Base-by-base conservation (phyloP, 2,797 vertebrate species). In the Discoglossus pictus region DNA sequence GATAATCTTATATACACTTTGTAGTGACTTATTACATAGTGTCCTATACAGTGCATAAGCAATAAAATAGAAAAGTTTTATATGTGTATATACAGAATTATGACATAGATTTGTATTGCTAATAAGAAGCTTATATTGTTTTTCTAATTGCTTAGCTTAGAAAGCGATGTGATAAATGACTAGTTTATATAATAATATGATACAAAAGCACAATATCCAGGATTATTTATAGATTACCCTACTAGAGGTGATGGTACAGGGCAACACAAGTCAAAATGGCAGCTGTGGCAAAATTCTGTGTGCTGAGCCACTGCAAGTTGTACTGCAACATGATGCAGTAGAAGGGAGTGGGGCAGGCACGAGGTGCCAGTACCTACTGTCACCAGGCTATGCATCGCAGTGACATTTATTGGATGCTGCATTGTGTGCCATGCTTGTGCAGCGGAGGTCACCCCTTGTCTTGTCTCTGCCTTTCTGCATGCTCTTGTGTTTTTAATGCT, bases 371-470 rank as follows among this genome's bases (percentile, higher is more conserved):
- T 69, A 20, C 59, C 59, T 42, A 17, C 16, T 31, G 24, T 56
- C 21, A 31, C n/a, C 4, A 16, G 51, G 61, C 61, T 46, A 71
- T 21, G 54, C 54, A 44, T 35, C 44, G 65, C 53, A 59, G 48
- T 52, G 24, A 50, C 16, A 59, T 52, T 51, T 44, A 47, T 36
- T 16, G 52, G 58, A 51, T 58, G 61, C 68, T 63, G 68, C 60
- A 71, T 52, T 44, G 61, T 36, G 38, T 59, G 61, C 53, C 60
- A 48, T 59, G 61, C 61, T 25, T 47, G 61, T 15, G 72, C 78
- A 75, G 56, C 61, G 76, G 75, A 83, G 83, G 84, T 82, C 82
- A 85, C 82, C 77, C 75, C 75, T 76, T 81, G 64, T 66, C 75
- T 73, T 76, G 83, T 75, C 77, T 75, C 64, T 75, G 68, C 76